Evolutionary conservation across 1,140 invertebrate genomes (phyloP).

Genomic region (Pseudomyrmex pallidus): DNA sequence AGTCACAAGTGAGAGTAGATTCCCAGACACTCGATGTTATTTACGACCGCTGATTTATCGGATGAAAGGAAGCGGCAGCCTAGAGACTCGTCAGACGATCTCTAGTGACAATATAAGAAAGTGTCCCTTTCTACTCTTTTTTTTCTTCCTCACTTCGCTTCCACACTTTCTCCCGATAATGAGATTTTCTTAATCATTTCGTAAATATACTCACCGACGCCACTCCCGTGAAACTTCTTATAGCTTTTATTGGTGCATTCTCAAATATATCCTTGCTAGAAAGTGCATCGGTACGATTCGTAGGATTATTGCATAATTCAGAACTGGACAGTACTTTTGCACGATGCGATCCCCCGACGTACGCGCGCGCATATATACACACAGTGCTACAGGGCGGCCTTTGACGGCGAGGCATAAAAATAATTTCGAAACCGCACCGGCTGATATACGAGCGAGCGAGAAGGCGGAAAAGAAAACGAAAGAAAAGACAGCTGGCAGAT

Average conservation of each 20-base stretch:
- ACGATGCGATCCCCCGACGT: slow-evolving; percentile 20
- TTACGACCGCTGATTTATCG: slow-evolving; percentile 84
- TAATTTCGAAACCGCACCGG: slow-evolving; percentile 82
- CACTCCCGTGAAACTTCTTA: background rate
- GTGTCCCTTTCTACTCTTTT: slow-evolving; percentile 60
- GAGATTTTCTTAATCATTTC: slow-evolving; percentile 17
- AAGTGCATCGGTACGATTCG: background rate
- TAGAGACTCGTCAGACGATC: slow-evolving; percentile 77
- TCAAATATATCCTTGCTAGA: background rate
- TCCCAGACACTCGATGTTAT: slow-evolving; percentile 82
- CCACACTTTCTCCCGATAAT: slow-evolving; percentile 50
- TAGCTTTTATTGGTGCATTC: background rate
- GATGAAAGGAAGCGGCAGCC: slow-evolving; percentile 82
- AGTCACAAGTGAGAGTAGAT: slow-evolving; percentile 66
- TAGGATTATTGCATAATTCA: slow-evolving; percentile 64
- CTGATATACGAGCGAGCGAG: slow-evolving; percentile 80
- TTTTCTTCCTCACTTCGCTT: slow-evolving; percentile 65
- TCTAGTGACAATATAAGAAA: slow-evolving; percentile 77
- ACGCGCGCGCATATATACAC: slow-evolving; percentile 39
- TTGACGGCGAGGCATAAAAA: slow-evolving; percentile 80
- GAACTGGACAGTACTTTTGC: slow-evolving; percentile 30
- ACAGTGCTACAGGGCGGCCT: slow-evolving; percentile 62
- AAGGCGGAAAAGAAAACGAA: slow-evolving; percentile 66
- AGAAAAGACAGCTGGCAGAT: slow-evolving; percentile 51
- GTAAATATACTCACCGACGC: background rate